Evolutionary conservation across 2,888 invertebrate genomes (phyloP).

Genomic region (Diaprepes abbreviatus): DNA sequence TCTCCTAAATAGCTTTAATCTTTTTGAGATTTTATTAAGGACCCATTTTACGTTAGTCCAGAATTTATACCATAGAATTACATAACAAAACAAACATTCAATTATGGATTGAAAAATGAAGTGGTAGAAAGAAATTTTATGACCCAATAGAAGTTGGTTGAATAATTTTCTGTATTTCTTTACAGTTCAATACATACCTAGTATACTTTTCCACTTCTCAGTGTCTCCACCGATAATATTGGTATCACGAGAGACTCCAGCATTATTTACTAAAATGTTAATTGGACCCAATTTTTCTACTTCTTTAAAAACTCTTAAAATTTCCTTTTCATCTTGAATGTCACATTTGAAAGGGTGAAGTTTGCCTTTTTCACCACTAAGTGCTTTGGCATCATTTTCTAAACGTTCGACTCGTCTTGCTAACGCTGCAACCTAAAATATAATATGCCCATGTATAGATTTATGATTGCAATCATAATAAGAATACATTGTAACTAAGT

Average conservation of each 20-base stretch:
- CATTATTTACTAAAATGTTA: slow-evolving; percentile 56
- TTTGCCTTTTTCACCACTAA: slow-evolving; percentile 52
- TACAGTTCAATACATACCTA: slow-evolving; percentile 28
- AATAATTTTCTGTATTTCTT: too few relatives aligned
- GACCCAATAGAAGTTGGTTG: too few relatives aligned
- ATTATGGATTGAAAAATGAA: too few relatives aligned
- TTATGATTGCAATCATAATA: too few relatives aligned
- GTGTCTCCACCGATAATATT: slow-evolving; percentile 47
- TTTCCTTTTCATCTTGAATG: slow-evolving; percentile 55
- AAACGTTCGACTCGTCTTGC: slow-evolving; percentile 55
- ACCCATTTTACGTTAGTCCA: too few relatives aligned
- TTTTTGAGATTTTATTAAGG: too few relatives aligned
- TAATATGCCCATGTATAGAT: too few relatives aligned
- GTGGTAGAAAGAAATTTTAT: too few relatives aligned
- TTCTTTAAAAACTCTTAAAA: slow-evolving; percentile 56
- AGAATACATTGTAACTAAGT: too few relatives aligned
- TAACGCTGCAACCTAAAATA: slow-evolving; percentile 50
- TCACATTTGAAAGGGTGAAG: slow-evolving; percentile 54
- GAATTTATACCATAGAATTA: too few relatives aligned
- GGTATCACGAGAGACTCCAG: slow-evolving; percentile 46
- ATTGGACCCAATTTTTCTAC: slow-evolving; percentile 56
- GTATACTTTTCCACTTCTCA: slow-evolving; percentile 49
- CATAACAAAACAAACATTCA: too few relatives aligned
- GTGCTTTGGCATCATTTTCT: slow-evolving; percentile 48
- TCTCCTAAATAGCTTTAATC: too few relatives aligned